Conservation (phyloP, 2,797 vertebrate genomes). For the Eremophila alpestris region DNA sequence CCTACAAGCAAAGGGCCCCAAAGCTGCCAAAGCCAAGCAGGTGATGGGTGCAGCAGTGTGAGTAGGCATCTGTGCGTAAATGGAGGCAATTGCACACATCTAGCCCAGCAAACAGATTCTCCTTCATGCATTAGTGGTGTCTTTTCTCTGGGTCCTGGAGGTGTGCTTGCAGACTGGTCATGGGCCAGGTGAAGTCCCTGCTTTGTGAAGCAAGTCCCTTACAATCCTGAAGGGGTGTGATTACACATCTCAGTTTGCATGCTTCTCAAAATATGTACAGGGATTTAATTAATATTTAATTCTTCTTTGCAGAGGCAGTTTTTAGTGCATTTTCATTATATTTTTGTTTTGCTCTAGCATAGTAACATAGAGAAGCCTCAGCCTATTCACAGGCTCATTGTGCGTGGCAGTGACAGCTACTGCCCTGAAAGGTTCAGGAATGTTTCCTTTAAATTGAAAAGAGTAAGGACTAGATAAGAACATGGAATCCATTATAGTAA, state of each 20-base stretch:
- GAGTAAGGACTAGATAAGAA: constrained; percentile 46
- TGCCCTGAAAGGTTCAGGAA: constrained; percentile 28
- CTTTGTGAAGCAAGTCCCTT: background rate
- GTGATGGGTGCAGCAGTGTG: background rate
- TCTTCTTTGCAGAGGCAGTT: background rate
- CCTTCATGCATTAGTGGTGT: background rate
- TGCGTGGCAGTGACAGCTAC: background rate
- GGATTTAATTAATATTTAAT: background rate
- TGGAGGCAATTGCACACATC: background rate
- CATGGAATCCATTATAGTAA: constrained; percentile 48
- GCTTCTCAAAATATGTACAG: background rate
- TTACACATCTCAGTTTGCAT: background rate
- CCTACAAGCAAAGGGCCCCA: background rate
- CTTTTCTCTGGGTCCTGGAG: background rate
- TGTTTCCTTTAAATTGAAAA: constrained; percentile 56
- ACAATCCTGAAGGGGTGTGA: background rate
- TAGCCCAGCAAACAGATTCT: background rate
- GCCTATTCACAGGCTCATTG: background rate
- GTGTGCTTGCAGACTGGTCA: fast-evolving
- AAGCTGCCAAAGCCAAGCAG: background rate
- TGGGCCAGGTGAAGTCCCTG: background rate
- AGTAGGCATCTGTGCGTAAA: background rate
- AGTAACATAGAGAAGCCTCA: background rate
- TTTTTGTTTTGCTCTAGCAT: background rate
- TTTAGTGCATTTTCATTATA: background rate